Base-by-base conservation (phyloP, 2,888 invertebrate species). In the Alsophila aescularia region DNA sequence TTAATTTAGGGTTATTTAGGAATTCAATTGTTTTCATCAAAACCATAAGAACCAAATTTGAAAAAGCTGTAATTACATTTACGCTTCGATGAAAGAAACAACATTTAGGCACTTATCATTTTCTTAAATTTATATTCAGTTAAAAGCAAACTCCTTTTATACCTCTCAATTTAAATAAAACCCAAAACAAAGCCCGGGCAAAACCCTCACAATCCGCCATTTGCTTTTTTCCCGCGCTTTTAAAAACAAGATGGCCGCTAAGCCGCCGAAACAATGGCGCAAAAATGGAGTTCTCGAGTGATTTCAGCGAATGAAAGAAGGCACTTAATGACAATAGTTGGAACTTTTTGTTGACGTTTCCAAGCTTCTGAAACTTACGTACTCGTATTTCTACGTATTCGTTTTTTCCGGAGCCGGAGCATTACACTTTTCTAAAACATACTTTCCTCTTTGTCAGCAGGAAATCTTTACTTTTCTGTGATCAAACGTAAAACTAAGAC, bases 221-320 rank as follows among this genome's bases (percentile, higher is more conserved):
- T 67, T 66, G 60, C 49, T 51, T 61, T 59, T 60, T 64, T 49
- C 36, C 27, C 45, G 52, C 60, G 41, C 57, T 48, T 54, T 60
- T 36, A 44, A 47, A 60, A 54, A 60, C 66, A 68, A 69, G 52
- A 69, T 69, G 69, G 69, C 64, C 55, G 31, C 55, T 44, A 55
- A 60, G 57, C 53, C 45, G 37, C 12, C 37, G 27, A 53, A 58
- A 64, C 61, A 52, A 58, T 41, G 43, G 42, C 43, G 45, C 10
- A n/a, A 9, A 45, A 62, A 63, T 62, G 59, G 61, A 55, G 54
- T 44, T 63, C 53, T 60, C 48, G 49, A 62, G 62, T 60, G 62
- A 64, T 60, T 62, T 43, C 21, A 40, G 24, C 34, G 42, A 37
- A 31, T 27, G 52, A 53, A 60, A 56, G 59, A 47, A 48, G 55